phyloP scores from a whole-genome alignment of 2,797 vertebrate species.

The Hyperoplus lanceolatus region DNA sequence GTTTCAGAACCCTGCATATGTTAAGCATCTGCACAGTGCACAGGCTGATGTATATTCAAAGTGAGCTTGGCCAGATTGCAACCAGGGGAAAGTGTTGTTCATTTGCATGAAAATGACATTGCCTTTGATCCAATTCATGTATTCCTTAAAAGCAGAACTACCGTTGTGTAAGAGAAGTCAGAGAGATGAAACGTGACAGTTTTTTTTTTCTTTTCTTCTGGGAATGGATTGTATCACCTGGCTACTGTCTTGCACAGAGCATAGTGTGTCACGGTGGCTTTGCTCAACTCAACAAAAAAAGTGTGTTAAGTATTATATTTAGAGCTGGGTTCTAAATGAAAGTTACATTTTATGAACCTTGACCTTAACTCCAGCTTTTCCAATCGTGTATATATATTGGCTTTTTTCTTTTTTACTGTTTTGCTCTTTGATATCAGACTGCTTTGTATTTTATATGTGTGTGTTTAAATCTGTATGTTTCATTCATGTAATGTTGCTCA shows the following conservation, averaged over 20 bases:
- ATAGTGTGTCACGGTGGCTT: not conserved
- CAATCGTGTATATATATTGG: not conserved
- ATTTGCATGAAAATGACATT: conserved; percentile 60
- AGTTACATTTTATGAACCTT: too few relatives aligned
- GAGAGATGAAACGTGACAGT: not conserved
- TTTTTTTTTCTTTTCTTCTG: not conserved
- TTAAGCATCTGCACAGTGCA: conserved; percentile 35
- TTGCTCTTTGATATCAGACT: not conserved
- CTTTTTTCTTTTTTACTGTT: not conserved
- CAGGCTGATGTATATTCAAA: conserved; percentile 43
- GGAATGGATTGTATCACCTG: not conserved
- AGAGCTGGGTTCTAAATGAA: too few relatives aligned
- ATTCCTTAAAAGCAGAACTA: conserved; percentile 25
- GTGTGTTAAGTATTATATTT: too few relatives aligned
- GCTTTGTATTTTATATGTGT: not conserved
- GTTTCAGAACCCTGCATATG: conserved; percentile 60
- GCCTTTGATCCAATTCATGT: conserved; percentile 50
- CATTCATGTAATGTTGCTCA: not conserved
- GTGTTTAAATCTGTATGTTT: not conserved
- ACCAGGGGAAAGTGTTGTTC: conserved; percentile 24
- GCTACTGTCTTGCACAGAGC: not conserved
- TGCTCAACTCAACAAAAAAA: not conserved
- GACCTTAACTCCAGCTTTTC: not conserved
- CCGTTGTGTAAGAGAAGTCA: conserved; percentile 40
- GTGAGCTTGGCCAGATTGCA: conserved; percentile 20